Evolutionary conservation across 2,113 vertebrate species (phyloP).

Genomic region (Propithecus coquereli): DNA sequence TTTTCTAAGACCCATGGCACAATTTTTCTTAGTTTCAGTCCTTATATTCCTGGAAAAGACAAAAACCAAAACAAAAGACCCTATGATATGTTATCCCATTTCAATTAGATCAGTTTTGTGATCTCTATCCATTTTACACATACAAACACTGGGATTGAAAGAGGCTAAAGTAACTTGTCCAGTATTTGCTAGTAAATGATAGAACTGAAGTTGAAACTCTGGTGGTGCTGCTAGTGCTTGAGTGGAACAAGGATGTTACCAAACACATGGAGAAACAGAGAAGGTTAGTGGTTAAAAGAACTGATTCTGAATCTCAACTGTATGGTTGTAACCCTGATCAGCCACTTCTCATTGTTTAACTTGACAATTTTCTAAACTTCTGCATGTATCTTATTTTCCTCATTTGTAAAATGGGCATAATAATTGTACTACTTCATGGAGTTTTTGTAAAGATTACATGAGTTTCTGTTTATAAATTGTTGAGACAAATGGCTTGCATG

Average conservation of each 20-base stretch:
- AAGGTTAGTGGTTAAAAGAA: not conserved
- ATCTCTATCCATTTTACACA: not conserved
- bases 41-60: not conserved
- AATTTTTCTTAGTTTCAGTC: not conserved
- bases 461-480: not conserved
- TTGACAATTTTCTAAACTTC: not conserved
- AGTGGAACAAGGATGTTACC: not conserved
- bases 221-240: not conserved
- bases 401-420: not conserved
- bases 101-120: not conserved
- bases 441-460: not conserved
- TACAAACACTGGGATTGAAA: not conserved
- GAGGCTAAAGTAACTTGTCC: not conserved
- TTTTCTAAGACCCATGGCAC: not conserved
- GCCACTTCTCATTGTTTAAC: not conserved
- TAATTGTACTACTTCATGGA: not conserved
- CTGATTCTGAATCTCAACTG: not conserved
- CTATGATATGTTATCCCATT: not conserved
- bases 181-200: not conserved
- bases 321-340: not conserved
- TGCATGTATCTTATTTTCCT: not conserved
- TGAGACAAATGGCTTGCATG: not conserved
- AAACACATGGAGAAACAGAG: not conserved
- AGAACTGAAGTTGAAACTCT: not conserved
- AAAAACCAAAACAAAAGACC: not conserved